Percentiles rank a stretch among this genome's conserved stretches.
Evolutionary conservation across 2,113 vertebrate genomes (phyloP).

Genomic region (Aptenodytes patagonicus): DNA sequence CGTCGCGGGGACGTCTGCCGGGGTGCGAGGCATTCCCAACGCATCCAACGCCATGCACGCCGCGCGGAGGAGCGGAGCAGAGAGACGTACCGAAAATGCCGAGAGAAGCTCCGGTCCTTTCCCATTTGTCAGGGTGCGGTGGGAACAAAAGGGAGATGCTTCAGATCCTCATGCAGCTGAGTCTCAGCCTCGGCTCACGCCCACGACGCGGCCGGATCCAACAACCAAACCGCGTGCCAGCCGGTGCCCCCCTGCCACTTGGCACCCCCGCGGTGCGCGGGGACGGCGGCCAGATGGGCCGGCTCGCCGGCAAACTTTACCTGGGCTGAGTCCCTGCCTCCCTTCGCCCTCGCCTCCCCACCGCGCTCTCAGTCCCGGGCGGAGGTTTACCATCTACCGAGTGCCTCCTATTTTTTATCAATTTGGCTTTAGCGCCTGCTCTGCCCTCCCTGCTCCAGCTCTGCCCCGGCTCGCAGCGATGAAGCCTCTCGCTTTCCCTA

Average conservation of each 20-base stretch:
- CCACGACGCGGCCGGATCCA: slow-evolving; percentile 13
- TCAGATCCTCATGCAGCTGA: slow-evolving; percentile 56
- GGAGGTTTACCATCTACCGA: neutral
- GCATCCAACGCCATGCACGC: neutral
- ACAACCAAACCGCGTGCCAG: neutral
- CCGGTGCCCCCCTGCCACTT: slow-evolving; percentile 13
- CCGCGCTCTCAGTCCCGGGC: fast-evolving
- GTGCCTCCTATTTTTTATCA: neutral
- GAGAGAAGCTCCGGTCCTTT: slow-evolving; percentile 89
- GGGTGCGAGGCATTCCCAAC: neutral
- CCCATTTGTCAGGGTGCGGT: slow-evolving; percentile 80
- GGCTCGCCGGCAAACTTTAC: neutral
- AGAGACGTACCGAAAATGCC: slow-evolving; percentile 88
- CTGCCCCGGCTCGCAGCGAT: neutral
- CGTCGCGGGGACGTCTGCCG: fast-evolving
- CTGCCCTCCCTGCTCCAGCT: neutral
- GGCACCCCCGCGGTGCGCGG: neutral
- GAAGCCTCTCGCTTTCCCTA: neutral
- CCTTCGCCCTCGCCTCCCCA: neutral
- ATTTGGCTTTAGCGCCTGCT: neutral
- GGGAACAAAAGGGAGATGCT: slow-evolving; percentile 38
- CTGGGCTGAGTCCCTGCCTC: neutral
- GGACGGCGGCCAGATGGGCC: neutral
- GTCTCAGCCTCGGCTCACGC: slow-evolving; percentile 15
- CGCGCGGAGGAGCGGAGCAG: neutral